Percentiles rank a stretch among this genome's conserved stretches.
phyloP scores from a whole-genome alignment of 2,113 vertebrate species.

The Gopherus evgoodei region DNA sequence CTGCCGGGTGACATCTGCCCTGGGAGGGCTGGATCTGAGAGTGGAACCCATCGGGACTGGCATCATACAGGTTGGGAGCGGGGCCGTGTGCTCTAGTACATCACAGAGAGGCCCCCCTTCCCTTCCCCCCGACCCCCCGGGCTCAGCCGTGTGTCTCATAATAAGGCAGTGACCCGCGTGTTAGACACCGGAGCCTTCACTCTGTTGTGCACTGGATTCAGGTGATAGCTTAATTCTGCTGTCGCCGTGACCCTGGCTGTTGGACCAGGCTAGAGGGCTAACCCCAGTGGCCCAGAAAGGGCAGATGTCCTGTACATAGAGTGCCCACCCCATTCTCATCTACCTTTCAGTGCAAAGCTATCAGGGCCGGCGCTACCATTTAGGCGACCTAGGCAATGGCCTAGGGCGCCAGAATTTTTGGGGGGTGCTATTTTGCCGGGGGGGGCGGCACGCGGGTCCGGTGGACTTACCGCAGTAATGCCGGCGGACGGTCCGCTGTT shows the following conservation, averaged over 20 bases:
- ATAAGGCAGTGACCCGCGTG: neutral
- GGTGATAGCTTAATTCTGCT: neutral
- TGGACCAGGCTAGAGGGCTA: neutral
- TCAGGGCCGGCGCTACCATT: too few species aligned
- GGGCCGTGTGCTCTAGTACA: neutral
- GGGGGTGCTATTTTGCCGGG: too few species aligned
- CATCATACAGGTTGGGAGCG: neutral
- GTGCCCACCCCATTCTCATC: neutral
- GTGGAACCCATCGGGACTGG: neutral
- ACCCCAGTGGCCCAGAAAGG: neutral
- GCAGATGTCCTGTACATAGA: neutral
- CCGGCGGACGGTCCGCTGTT: too few species aligned
- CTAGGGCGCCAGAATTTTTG: too few species aligned
- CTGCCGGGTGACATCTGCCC: neutral
- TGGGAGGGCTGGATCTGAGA: neutral
- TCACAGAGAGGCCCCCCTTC: too few species aligned
- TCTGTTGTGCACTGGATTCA: neutral
- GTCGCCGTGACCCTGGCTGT: neutral
- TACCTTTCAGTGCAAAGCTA: neutral
- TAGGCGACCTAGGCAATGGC: too few species aligned
- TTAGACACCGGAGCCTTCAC: neutral
- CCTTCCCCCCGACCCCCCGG: neutral
- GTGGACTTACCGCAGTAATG: too few species aligned
- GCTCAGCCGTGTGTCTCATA: neutral
- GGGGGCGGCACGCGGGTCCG: too few species aligned